These are phyloP conservation scores for Lathamus discolor DNA, from an alignment of 2,113 vertebrate genomes.

Conservation along the genomic window DNA sequence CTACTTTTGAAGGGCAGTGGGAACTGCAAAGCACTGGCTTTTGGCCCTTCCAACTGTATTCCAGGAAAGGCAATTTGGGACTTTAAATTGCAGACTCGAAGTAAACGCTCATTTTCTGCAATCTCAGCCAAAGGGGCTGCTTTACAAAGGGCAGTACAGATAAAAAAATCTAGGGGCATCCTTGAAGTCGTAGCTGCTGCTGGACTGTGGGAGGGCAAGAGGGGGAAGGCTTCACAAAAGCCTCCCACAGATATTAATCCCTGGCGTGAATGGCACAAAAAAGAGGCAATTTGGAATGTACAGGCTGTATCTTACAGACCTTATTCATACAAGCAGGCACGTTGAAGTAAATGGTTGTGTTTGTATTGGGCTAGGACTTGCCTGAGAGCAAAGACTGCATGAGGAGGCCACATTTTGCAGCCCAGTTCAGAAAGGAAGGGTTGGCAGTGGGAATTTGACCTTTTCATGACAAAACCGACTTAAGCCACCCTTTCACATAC, in stretches of 20 bases:
- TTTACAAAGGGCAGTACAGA: background rate
- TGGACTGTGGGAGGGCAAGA: conserved; percentile 11
- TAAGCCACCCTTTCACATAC: background rate
- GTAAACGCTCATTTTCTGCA: background rate
- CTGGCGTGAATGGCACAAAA: conserved; percentile 24
- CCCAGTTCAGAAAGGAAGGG: background rate
- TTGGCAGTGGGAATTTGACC: background rate
- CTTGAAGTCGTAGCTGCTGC: conserved; percentile 28
- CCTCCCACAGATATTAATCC: conserved; percentile 34
- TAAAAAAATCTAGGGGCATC: background rate
- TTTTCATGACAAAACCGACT: background rate
- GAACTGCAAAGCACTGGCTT: background rate
- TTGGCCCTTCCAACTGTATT: background rate
- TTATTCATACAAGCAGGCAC: background rate
- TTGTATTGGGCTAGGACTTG: background rate
- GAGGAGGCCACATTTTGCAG: background rate
- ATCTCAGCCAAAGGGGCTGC: background rate
- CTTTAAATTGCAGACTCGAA: conserved; percentile 13
- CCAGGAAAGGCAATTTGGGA: background rate
- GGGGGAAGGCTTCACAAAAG: conserved; percentile 15
- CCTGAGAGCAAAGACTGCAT: background rate
- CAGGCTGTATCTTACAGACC: background rate
- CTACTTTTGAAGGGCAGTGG: background rate
- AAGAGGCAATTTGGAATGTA: conserved; percentile 37
- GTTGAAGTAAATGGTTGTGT: conserved; percentile 34